Evolutionary conservation across 1,140 invertebrate genomes (phyloP).

Genomic region (Cheumatopsyche charites): DNA sequence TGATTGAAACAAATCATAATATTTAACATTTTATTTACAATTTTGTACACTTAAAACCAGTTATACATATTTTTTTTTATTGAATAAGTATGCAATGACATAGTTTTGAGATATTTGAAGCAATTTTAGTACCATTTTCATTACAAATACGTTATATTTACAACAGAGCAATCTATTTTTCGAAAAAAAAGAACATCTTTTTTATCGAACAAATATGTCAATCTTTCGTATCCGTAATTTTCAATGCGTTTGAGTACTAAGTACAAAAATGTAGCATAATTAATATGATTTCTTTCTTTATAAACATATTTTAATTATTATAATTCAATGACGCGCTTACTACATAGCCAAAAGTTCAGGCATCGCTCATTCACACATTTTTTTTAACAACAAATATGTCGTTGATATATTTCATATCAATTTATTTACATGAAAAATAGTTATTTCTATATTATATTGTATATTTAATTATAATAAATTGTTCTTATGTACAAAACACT

Average conservation of each 20-base stretch:
- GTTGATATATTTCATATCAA: slow-evolving; percentile 8
- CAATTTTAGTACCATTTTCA: slow-evolving; percentile 19
- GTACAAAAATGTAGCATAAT: slow-evolving; percentile 28
- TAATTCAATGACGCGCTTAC: slow-evolving; percentile 18
- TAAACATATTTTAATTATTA: slow-evolving; percentile 6
- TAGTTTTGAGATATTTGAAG: slow-evolving; percentile 26
- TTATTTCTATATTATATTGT: background rate
- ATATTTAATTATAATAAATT: too few relatives aligned
- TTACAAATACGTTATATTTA: slow-evolving; percentile 6
- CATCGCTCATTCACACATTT: background rate
- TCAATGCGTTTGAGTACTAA: slow-evolving; percentile 8
- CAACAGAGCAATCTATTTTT: background rate
- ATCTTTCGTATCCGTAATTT: background rate
- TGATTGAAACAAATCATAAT: slow-evolving; percentile 28
- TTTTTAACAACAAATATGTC: slow-evolving; percentile 18
- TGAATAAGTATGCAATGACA: slow-evolving; percentile 29
- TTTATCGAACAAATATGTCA: too few relatives aligned
- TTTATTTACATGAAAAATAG: slow-evolving; percentile 18
- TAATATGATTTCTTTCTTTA: slow-evolving; percentile 1
- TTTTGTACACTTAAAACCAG: slow-evolving; percentile 40
- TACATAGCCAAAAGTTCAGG: slow-evolving; percentile 8
- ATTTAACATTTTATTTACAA: slow-evolving; percentile 48
- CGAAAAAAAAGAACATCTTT: too few relatives aligned
- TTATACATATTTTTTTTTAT: slow-evolving; percentile 30
- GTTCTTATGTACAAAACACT: too few relatives aligned